These are phyloP conservation scores for Megalonaias nervosa DNA, from an alignment of 1,140 invertebrate species.

Conservation along the genomic window DNA sequence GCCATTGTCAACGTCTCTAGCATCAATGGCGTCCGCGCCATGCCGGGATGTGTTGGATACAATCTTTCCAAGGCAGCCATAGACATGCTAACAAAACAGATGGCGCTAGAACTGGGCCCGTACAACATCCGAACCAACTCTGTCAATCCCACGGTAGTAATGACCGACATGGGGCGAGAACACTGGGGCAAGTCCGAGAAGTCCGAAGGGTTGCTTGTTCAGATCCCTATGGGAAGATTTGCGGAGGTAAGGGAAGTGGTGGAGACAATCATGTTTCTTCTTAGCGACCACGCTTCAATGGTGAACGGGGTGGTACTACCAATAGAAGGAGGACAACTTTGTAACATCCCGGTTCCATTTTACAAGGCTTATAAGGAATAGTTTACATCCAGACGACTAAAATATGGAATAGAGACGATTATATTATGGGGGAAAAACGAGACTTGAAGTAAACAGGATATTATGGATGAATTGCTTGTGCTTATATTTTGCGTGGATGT, in stretches of 20 bases:
- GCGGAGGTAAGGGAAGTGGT: slow-evolving; percentile 74
- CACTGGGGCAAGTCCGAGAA: slow-evolving; percentile 85
- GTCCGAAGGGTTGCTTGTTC: slow-evolving; percentile 79
- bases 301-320: slow-evolving; percentile 85
- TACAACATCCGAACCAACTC: slow-evolving; percentile 89
- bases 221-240: slow-evolving; percentile 84
- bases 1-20: slow-evolving; percentile 92
- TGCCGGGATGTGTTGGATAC: slow-evolving; percentile 85
- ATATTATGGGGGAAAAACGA: too few relatives aligned
- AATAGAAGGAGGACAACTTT: slow-evolving; percentile 83
- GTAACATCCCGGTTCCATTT: slow-evolving; percentile 8
- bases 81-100: slow-evolving; percentile 77
- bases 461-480: too few relatives aligned
- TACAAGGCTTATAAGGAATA: too few relatives aligned
- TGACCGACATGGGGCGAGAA: slow-evolving; percentile 88
- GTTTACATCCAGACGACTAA: too few relatives aligned
- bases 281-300: slow-evolving; percentile 86
- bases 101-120: slow-evolving; percentile 88
- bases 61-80: slow-evolving; percentile 77
- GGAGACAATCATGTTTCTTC: slow-evolving; percentile 83
- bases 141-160: slow-evolving; percentile 87
- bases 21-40: slow-evolving; percentile 77
- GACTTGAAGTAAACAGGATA: too few relatives aligned
- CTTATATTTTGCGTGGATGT: too few relatives aligned
- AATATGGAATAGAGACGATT: too few relatives aligned